phyloP scores from a whole-genome alignment of 1,140 invertebrate species.

The Cherax destructor region DNA sequence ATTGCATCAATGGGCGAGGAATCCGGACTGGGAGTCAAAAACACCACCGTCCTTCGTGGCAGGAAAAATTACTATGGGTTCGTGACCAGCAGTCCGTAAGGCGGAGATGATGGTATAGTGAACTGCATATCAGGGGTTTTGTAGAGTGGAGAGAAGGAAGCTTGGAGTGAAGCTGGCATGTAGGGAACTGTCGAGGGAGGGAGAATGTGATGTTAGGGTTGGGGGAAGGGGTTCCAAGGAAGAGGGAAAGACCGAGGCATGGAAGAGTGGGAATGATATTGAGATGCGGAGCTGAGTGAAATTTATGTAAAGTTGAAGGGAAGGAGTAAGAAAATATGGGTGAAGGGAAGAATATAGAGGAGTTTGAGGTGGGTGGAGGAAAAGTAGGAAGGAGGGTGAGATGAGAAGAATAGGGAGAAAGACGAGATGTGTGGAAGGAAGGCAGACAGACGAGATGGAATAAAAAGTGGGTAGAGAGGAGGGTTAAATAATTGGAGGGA shows the following conservation, averaged over 20 bases:
- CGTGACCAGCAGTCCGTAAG: background rate
- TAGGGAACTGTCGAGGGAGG: background rate
- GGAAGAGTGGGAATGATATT: background rate
- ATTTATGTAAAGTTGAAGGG: too few species aligned
- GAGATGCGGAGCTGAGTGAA: background rate
- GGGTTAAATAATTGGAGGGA: too few species aligned
- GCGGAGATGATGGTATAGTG: background rate
- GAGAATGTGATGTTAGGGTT: background rate
- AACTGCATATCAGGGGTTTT: background rate
- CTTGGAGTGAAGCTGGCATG: too few species aligned
- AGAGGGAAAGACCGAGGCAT: background rate
- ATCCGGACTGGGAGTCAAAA: background rate
- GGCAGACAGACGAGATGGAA: too few species aligned
- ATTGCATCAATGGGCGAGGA: background rate
- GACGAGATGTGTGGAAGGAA: too few species aligned
- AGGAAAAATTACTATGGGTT: background rate
- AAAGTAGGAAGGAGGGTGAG: too few species aligned
- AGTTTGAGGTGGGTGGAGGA: too few species aligned
- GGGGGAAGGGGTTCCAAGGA: background rate
- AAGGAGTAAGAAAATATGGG: too few species aligned
- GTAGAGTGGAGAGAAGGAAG: background rate
- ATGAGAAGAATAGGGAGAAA: too few species aligned
- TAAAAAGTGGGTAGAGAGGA: too few species aligned
- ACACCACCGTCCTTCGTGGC: background rate
- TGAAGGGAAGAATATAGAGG: too few species aligned